Evolutionary conservation across 2,113 vertebrate genomes (phyloP), one percentile per base, ranked within the genome.

Genomic region (Phyllostomus hastatus): DNA sequence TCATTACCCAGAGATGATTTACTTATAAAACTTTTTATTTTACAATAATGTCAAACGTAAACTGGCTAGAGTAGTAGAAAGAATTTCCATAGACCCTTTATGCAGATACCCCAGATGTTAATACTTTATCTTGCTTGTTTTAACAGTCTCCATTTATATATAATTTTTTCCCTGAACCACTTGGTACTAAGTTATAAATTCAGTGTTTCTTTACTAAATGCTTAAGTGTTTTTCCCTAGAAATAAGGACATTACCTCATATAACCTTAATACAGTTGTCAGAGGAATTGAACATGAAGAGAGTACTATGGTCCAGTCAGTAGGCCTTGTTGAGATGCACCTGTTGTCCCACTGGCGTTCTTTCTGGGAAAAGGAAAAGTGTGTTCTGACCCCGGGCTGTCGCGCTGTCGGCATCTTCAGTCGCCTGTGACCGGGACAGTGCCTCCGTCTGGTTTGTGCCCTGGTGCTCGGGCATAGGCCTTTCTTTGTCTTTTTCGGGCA

Each of bases 11-110:
- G 59, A 41, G 38, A 72, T n/a, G 35, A 31, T 9, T 70, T 80
- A 70, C 59, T 64, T 73, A 50, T 38, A 33, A 50, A 92, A 81
- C 64, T 80, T 84, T 57, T 72, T 85, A 50, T 67, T 94, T 97
- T 79, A 52, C 90, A 93, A 59, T 73, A 14, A 52, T 91, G 78
- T 41, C 24, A 66, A 67, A 50, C 16, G 28, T 70, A 43, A 88
- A 94, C 43, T 54, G 80, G 17, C 35, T 82, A 84, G 57, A 54
- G 11, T 67, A 93, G 22, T 80, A 57, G 73, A 76, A 73, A 50
- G 43, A 61, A 48, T 81, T 91, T 3, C 50, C 88, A 3, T 64
- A 70, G 64, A 35, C 35, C 26, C 10, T 86, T 89, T 52, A 59
- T 15, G 22, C 16, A 78, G 41, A 81, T 89, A 86, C 86, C 52